phyloP scores from a whole-genome alignment of 2,888 invertebrate species.

The Hyalella azteca region DNA sequence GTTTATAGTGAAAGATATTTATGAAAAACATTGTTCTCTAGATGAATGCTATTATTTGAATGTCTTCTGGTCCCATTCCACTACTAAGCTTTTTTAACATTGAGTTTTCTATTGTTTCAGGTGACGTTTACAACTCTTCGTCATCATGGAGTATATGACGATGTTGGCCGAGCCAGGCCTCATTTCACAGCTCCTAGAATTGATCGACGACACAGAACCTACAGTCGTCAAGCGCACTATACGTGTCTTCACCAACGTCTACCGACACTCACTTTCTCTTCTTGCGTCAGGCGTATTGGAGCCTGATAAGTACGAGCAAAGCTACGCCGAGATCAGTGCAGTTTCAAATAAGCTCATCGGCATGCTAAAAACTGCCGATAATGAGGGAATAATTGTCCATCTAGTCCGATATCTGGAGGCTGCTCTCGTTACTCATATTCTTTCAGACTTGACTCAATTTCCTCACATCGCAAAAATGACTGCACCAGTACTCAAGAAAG shows the following conservation, averaged over 20 bases:
- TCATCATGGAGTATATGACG: slow-evolving; percentile 54
- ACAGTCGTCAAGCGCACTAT: slow-evolving; percentile 54
- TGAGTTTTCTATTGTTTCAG: background rate
- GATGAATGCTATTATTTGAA: too few relatives aligned
- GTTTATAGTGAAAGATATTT: too few relatives aligned
- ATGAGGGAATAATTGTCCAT: slow-evolving; percentile 53
- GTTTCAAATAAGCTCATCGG: slow-evolving; percentile 46
- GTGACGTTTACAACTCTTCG: background rate
- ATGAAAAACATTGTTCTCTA: too few relatives aligned
- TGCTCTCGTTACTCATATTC: slow-evolving; percentile 49
- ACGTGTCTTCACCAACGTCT: slow-evolving; percentile 56
- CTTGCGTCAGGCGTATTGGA: slow-evolving; percentile 48
- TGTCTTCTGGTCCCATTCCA: too few relatives aligned
- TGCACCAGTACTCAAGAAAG: slow-evolving; percentile 40
- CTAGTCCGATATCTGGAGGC: slow-evolving; percentile 56
- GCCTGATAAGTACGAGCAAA: slow-evolving; percentile 40
- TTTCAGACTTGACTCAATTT: slow-evolving; percentile 42
- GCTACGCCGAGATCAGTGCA: slow-evolving; percentile 46
- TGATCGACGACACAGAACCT: slow-evolving; percentile 49
- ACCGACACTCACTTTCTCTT: slow-evolving; percentile 52
- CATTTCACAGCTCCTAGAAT: slow-evolving; percentile 44
- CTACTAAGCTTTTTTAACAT: too few relatives aligned
- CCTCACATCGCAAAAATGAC: slow-evolving; percentile 36
- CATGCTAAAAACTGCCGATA: slow-evolving; percentile 46
- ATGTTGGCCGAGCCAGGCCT: slow-evolving; percentile 53